Base-by-base conservation (phyloP, 2,888 invertebrate species). In the Calliscelio sp. region DNA sequence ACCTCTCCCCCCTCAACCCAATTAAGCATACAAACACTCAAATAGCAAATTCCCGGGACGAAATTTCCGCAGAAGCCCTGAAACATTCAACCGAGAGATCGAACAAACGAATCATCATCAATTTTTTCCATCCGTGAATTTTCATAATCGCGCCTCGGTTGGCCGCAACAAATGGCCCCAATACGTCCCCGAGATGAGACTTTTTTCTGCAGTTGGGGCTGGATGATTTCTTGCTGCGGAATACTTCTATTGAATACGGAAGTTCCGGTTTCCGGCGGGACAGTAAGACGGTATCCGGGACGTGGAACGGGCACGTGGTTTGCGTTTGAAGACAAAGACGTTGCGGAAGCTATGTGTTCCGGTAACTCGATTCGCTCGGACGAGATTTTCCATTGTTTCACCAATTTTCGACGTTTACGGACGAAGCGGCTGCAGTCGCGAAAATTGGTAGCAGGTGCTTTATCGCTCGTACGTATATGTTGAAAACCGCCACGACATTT, bases 401-500 rank as follows among this genome's bases (percentile, higher is more conserved):
- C 80, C 84, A 84, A 84, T 84, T 84, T 81, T 81, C 84, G 73
- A 81, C 81, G 68, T 84, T 84, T 81, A 81, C 84, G 80, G 71
- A 49, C 70, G 59, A 65, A 59, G 49, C 80, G 61, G 55, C 44
- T 59, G 75, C 66, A 75, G 68, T 74, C 70, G 75, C 70, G 84
- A 84, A 84, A 84, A 84, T 84, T 84, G 84, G 84, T 84, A 78
- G 80, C 84, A 84, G 84, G 84, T 83, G 83, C 83, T 83, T 83
- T 83, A 83, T 83, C 74, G 83, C 68, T 49, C 61, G 75, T 35
- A 46, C 71, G 57, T 84, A 74, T 78, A 82, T 35, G 68, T 32
- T 66, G 65, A 65, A 84, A 84, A 84, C 81, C 81, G 74, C 84
- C 79, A 59, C 84, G 77, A 74, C 84, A 77, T 84, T 80, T 75